Evolutionary conservation across 2,113 vertebrate genomes (phyloP), one percentile per base, ranked within the genome.

Genomic region (Hydropotes inermis): DNA sequence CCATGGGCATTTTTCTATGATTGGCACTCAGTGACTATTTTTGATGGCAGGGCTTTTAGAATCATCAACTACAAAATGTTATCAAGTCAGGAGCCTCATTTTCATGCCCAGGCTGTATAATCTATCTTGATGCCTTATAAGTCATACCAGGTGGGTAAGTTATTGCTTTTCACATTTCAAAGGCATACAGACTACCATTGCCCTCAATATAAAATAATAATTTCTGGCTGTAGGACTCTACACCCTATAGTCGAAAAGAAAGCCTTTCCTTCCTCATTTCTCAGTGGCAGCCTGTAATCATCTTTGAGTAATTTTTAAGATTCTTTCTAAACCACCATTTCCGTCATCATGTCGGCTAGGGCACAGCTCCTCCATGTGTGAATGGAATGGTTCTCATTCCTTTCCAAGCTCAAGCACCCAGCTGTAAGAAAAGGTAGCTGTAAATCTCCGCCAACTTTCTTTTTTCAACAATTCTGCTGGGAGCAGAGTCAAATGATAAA

Each of bases 271-370:
- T 97, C 97, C 96, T 97, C 93, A 33, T 96, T 83, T 83, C 91
- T 97, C 64, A 55, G 93, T 94, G 97, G 74, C 95, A 97, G 83
- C 89, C 96, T 97, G 2, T 98, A 97, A 98, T 98, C 96, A 98
- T 94, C 93, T 86, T 30, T 39, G 94, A 96, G 95, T 70, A 10
- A 93, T 94, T 95, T 96, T 64, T 83, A 74, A 94, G 83, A 88
- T 92, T 98, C 94, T 89, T 96, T 89, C 86, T 88, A 93, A 97
- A 87, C 58, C 78, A 83, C 85, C 30, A 1, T 91, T 94, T 79
- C 94, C 83, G 91, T 83, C 86, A 70, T 61, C 47, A 21, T 81
- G 86, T 88, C 3, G 0, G 61, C 78, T 5, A 43, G 36, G 90
- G 90, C 67, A 33, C 60, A 89, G 90, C 61, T 45, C 78, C 78